A percentile compares a stretch with the other conserved stretches of the same genome.
These are phyloP conservation scores for Melanotaenia duboulayi DNA, from an alignment of 2,113 vertebrate genomes.

Conservation along the genomic window DNA sequence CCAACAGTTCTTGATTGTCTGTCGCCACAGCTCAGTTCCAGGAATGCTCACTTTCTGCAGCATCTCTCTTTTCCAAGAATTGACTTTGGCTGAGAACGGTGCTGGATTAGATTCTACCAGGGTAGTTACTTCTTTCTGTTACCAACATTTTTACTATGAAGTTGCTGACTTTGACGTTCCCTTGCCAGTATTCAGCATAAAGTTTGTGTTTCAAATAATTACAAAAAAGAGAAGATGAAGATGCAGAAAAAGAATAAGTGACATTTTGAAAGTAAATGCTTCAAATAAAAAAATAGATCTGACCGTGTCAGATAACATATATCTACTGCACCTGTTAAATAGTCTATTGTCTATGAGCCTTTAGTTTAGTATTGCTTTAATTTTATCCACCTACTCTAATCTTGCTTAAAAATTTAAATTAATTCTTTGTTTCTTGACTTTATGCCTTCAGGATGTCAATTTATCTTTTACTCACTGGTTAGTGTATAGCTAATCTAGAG, in stretches of 20 bases:
- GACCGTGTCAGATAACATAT: no score
- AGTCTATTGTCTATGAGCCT: no score
- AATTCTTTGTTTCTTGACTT: no score
- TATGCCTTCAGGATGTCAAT: no score
- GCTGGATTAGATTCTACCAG: not conserved
- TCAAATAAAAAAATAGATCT: no score
- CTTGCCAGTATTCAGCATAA: not conserved
- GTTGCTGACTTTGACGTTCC: not conserved
- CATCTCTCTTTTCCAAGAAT: constrained; percentile 34
- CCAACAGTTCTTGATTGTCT: constrained; percentile 30
- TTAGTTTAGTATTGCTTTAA: no score
- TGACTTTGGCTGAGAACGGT: constrained; percentile 19
- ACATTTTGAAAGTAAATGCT: not conserved
- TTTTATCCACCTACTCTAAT: no score
- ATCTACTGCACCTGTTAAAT: no score
- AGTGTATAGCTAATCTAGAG: no score
- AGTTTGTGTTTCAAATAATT: not conserved
- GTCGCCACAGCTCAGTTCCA: constrained; percentile 44
- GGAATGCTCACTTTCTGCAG: constrained; percentile 49
- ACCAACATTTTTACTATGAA: not conserved
- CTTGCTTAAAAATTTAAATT: no score
- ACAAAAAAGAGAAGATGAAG: no score
- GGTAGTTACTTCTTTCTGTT: not conserved
- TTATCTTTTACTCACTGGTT: no score
- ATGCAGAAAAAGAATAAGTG: not conserved